phyloP scores from a whole-genome alignment of 2,797 vertebrate genomes.

The Acrocephalus scirpaceus region DNA sequence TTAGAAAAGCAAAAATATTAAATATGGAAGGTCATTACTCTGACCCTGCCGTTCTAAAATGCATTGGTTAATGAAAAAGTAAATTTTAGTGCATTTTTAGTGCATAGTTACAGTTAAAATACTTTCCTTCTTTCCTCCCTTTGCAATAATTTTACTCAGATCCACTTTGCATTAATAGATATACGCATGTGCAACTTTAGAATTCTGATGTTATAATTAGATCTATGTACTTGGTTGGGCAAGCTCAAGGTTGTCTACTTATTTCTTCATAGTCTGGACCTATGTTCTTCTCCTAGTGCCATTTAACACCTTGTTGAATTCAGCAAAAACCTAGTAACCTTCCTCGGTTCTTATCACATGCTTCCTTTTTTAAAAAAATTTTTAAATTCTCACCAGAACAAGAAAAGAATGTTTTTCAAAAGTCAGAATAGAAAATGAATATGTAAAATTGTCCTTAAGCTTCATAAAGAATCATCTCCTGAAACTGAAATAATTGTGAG shows the following conservation, averaged over 20 bases:
- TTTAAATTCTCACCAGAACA: background rate
- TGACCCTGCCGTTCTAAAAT: background rate
- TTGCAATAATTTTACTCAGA: background rate
- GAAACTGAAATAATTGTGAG: background rate
- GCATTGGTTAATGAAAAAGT: background rate
- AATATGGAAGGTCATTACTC: slow-evolving; percentile 19
- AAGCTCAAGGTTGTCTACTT: background rate
- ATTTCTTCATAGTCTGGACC: background rate
- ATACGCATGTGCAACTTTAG: background rate
- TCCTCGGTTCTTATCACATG: background rate
- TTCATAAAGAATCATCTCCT: background rate
- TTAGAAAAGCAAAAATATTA: slow-evolving; percentile 37
- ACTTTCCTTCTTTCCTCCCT: background rate
- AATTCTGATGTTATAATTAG: background rate
- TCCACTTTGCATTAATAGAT: background rate
- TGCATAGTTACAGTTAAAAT: background rate
- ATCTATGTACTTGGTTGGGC: background rate
- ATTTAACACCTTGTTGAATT: background rate
- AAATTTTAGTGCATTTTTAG: background rate
- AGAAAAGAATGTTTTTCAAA: slow-evolving; percentile 1
- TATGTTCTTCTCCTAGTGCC: background rate
- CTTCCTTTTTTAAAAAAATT: background rate
- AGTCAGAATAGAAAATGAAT: slow-evolving; percentile 19
- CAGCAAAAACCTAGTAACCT: background rate
- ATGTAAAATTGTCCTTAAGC: background rate